Base-by-base conservation (phyloP, 2,888 invertebrate species). In the Schizotus pectinicornis region DNA sequence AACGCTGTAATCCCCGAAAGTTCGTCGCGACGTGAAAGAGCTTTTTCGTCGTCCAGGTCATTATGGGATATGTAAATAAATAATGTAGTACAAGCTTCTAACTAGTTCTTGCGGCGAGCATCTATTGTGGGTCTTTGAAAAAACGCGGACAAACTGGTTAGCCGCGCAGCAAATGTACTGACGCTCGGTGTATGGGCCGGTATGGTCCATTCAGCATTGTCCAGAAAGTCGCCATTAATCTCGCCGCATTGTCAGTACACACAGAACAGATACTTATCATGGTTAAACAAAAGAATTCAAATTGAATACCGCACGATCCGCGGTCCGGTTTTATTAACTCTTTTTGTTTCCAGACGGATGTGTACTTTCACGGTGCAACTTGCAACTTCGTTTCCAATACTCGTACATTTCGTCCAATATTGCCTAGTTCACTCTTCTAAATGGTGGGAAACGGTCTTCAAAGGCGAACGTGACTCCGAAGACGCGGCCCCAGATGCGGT, bases 211-310 rank as follows among this genome's bases (percentile, higher is more conserved):
- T 68, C 67, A 62, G 68, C 66, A 71, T 73, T 73, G 71, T 72
- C 71, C 70, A 61, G 55, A 57, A 50, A 67, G 67, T 65, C 60
- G 63, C 71, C 71, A 73, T 74, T 72, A 74, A 74, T 74, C 71
- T 67, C 62, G 43, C 46, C 60, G 64, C 63, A 70, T 70, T 71
- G 71, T 71, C 71, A 69, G 72, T 65, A 65, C 61, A 67, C 64
- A 68, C 67, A 67, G 65, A 70, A 65, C 68, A 71, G 74, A 74
- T 74, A 73, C 70, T 73, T 73, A 73, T 74, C 74, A 69, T 67
- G 67, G 67, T 62, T 67, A 69, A 72, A 73, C 73, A 73, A 74
- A 74, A 74, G 74, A 73, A 73, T 71, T 72, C 67, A 71, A 72
- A 73, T 72, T 72, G 72, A 73, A 74, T 74, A 70, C 69, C 64